phyloP scores from a whole-genome alignment of 2,888 invertebrate genomes.

The Automeris io region DNA sequence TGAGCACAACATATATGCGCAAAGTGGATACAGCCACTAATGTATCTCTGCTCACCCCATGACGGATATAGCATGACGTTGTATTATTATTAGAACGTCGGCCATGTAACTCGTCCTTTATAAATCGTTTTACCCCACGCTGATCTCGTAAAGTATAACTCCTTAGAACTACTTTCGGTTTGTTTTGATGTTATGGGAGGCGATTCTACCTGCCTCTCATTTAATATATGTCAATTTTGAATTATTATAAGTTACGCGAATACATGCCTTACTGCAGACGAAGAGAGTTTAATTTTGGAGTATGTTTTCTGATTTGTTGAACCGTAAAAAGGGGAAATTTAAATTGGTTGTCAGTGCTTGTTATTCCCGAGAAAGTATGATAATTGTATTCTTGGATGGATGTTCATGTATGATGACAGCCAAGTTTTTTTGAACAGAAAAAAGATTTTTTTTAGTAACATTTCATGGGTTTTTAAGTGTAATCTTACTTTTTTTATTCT shows the following conservation, averaged over 20 bases:
- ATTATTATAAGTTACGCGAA: not conserved
- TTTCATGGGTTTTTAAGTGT: no score
- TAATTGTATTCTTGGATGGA: not conserved
- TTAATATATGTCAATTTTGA: slow-evolving; percentile 12
- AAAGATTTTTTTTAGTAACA: no score
- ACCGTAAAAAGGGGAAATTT: not conserved
- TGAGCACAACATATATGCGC: no score
- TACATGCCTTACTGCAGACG: not conserved
- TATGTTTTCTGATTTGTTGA: not conserved
- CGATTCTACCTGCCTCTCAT: slow-evolving; percentile 19
- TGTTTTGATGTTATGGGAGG: slow-evolving; percentile 20
- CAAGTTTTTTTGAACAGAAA: no score
- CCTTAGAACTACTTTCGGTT: slow-evolving; percentile 20
- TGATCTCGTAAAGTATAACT: slow-evolving; percentile 19
- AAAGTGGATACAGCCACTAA: no score
- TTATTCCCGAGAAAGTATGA: not conserved
- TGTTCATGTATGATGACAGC: not conserved
- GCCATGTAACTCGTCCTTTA: no score
- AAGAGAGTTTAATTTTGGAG: not conserved
- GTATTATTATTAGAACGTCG: no score
- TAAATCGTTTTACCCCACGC: slow-evolving; percentile 19
- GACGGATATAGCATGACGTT: no score
- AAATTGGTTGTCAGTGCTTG: not conserved
- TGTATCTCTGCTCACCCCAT: no score
- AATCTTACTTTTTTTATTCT: no score